These are phyloP conservation scores for Anneissia japonica DNA, from an alignment of 35 echinoderm and acorn worm genomes.

Conservation along the genomic window DNA sequence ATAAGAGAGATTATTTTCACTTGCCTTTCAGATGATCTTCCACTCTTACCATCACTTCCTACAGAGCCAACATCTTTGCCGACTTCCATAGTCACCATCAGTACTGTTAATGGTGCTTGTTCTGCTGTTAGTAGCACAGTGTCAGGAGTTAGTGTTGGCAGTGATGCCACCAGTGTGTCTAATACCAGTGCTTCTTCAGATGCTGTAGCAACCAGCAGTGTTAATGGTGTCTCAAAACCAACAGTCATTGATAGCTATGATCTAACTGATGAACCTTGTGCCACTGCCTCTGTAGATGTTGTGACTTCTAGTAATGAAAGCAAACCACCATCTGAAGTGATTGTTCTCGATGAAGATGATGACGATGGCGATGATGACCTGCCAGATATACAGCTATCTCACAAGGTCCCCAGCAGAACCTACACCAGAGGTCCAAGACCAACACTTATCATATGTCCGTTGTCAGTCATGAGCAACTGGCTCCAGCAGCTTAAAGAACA, in stretches of 20 bases:
- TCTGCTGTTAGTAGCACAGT: neutral
- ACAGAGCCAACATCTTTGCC: neutral
- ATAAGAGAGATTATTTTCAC: no score
- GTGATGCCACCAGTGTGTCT: neutral
- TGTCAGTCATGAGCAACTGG: conserved; percentile 82
- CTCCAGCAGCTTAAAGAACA: conserved; percentile 82
- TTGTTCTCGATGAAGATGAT: neutral
- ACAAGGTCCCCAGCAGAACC: neutral
- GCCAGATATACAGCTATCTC: neutral
- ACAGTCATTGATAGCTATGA: neutral
- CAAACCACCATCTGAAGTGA: neutral
- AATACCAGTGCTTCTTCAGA: neutral
- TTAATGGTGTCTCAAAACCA: neutral
- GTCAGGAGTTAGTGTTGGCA: neutral
- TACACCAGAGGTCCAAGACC: conserved; percentile 31
- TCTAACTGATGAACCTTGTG: neutral
- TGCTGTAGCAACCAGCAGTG: no score
- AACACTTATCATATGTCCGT: conserved; percentile 79
- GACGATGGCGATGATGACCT: neutral
- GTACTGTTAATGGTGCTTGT: neutral
- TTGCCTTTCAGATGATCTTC: no score
- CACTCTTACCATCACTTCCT: neutral
- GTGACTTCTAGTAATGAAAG: neutral
- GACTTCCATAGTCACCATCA: no score
- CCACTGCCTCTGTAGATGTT: neutral